phyloP scores from a whole-genome alignment of 2,888 invertebrate species.

The Phrixothrix hirtus region DNA sequence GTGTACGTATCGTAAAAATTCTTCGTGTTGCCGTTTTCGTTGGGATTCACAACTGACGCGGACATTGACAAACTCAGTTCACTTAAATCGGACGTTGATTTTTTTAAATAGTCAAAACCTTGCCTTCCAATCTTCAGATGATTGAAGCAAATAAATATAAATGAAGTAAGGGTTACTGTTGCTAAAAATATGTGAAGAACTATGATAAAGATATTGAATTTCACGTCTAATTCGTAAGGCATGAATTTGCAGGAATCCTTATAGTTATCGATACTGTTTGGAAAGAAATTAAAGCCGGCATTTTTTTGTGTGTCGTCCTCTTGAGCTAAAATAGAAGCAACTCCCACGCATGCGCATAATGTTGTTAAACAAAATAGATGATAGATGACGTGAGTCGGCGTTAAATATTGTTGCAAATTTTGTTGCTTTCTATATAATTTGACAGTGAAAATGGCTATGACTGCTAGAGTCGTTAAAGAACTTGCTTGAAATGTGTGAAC shows the following conservation, averaged over 20 bases:
- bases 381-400: constrained; percentile 56
- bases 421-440: constrained; percentile 50
- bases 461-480: constrained; percentile 57
- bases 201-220: constrained; percentile 59
- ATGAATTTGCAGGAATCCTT: constrained; percentile 52
- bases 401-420: constrained; percentile 51
- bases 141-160: constrained; percentile 51
- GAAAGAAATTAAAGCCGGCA: constrained; percentile 17
- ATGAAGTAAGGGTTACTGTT: constrained; percentile 55
- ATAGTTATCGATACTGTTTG: constrained; percentile 8
- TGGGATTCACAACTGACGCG: constrained; percentile 38
- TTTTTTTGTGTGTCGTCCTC: constrained; percentile 33
- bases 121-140: constrained; percentile 43
- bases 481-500: constrained; percentile 60
- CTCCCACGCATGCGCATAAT: constrained; percentile 59
- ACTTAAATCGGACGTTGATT: constrained; percentile 53
- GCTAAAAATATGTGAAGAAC: constrained; percentile 59
- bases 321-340: constrained; percentile 59
- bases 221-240: constrained; percentile 57
- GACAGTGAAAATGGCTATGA: constrained; percentile 56
- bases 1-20: constrained; percentile 51
- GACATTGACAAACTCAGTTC: constrained; percentile 46
- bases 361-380: constrained; percentile 60
- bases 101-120: constrained; percentile 52
- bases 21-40: constrained; percentile 38